These are phyloP conservation scores for Stenopsyche tienmushanensis DNA, from an alignment of 1,140 invertebrate species.

Conservation along the genomic window DNA sequence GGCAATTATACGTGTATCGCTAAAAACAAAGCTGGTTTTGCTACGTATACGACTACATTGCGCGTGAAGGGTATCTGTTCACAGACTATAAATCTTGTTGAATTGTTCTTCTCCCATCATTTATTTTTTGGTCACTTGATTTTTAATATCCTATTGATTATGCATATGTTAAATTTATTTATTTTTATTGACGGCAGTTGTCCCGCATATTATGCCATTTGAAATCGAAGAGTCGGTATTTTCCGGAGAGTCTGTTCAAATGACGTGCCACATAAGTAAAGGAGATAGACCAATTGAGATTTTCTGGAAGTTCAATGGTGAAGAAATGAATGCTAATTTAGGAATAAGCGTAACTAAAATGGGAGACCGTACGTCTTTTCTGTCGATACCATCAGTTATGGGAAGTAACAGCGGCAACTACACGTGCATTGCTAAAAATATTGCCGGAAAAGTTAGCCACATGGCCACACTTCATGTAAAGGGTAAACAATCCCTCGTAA, in stretches of 20 bases:
- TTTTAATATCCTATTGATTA: slow-evolving; percentile 37
- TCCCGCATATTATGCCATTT: slow-evolving; percentile 67
- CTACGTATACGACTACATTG: slow-evolving; percentile 65
- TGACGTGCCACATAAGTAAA: slow-evolving; percentile 68
- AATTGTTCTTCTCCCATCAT: slow-evolving; percentile 33
- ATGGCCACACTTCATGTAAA: slow-evolving; percentile 63
- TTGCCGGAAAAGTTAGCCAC: slow-evolving; percentile 62
- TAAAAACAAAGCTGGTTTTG: slow-evolving; percentile 68
- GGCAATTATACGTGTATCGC: slow-evolving; percentile 66
- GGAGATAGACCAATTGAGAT: slow-evolving; percentile 70
- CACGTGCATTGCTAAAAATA: slow-evolving; percentile 75
- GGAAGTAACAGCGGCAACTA: slow-evolving; percentile 75
- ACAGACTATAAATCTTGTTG: slow-evolving; percentile 32
- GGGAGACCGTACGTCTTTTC: slow-evolving; percentile 73
- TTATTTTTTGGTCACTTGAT: slow-evolving; percentile 45
- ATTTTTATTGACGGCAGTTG: slow-evolving; percentile 47
- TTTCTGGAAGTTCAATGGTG: slow-evolving; percentile 60
- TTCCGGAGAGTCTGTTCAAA: slow-evolving; percentile 68
- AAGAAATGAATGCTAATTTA: slow-evolving; percentile 60
- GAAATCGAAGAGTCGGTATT: slow-evolving; percentile 68
- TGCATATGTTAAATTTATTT: slow-evolving; percentile 7
- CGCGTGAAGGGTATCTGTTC: slow-evolving; percentile 67
- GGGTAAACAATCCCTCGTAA: too few relatives aligned
- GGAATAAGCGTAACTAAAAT: slow-evolving; percentile 71
- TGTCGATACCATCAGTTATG: slow-evolving; percentile 73